These are phyloP conservation scores for Catharus minimus DNA, from an alignment of 2,113 vertebrate species.

Conservation along the genomic window DNA sequence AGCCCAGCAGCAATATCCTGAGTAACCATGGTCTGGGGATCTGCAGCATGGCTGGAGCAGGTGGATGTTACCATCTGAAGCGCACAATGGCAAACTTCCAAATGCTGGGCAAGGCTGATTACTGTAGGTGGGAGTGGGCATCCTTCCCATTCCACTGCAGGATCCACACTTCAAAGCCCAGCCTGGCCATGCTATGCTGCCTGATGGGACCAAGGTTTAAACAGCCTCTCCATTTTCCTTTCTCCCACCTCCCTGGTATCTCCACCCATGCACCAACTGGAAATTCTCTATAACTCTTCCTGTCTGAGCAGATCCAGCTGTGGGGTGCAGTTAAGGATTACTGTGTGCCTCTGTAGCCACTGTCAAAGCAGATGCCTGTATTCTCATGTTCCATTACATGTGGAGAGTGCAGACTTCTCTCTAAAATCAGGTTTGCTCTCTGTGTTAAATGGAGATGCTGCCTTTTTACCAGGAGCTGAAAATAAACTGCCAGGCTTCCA, in stretches of 20 bases:
- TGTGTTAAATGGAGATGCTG: neutral
- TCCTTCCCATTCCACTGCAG: neutral
- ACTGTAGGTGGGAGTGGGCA: neutral
- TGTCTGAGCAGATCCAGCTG: neutral
- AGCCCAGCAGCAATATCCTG: neutral
- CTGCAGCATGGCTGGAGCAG: neutral
- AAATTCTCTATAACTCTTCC: neutral
- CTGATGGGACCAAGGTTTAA: neutral
- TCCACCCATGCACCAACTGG: rapidly evolving
- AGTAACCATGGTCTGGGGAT: neutral
- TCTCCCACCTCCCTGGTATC: neutral
- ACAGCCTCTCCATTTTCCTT: neutral
- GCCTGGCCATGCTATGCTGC: neutral
- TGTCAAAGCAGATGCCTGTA: neutral
- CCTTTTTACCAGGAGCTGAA: neutral
- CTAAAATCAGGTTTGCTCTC: neutral
- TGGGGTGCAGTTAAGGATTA: neutral
- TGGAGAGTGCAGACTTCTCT: neutral
- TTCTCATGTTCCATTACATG: rapidly evolving
- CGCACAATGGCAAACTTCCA: neutral
- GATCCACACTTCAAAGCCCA: neutral
- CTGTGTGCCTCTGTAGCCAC: neutral
- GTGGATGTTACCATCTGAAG: neutral
- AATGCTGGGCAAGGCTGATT: neutral
- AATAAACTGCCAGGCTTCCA: neutral